Percentiles rank a stretch among this genome's conserved stretches.
phyloP scores from a whole-genome alignment of 2,888 invertebrate species.

The Andricus quercusramuli region DNA sequence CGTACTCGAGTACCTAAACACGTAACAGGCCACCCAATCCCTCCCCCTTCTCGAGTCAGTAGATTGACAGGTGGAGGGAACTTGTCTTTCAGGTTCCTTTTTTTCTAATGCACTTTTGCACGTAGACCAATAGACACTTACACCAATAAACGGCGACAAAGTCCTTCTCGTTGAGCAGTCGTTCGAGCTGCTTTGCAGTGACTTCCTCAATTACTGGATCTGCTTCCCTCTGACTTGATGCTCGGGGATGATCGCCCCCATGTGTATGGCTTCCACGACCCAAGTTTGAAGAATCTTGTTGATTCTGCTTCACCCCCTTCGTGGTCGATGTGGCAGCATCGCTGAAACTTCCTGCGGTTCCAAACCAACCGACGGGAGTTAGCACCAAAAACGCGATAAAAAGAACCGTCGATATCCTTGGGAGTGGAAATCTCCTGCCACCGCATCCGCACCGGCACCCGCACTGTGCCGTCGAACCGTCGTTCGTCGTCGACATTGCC shows the following conservation, averaged over 20 bases:
- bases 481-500: constrained; percentile 79
- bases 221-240: constrained; percentile 70
- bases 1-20: constrained; percentile 18
- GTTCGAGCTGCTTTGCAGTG: constrained; percentile 94
- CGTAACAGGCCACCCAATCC: constrained; percentile 38
- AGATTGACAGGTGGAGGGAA: constrained; percentile 13
- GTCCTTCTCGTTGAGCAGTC: constrained; percentile 93
- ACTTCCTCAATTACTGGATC: constrained; percentile 95
- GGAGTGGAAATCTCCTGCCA: constrained; percentile 61
- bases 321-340: constrained; percentile 55
- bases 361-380: constrained; percentile 54
- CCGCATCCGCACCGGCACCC: constrained; percentile 72
- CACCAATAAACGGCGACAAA: constrained; percentile 98
- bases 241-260: constrained; percentile 47
- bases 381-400: constrained; percentile 65
- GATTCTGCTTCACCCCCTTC: constrained; percentile 49
- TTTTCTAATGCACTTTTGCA: constrained; percentile 11
- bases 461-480: constrained; percentile 76
- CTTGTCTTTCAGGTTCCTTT: neutral
- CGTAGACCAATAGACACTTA: constrained; percentile 82
- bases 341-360: constrained; percentile 56
- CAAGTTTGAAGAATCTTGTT: constrained; percentile 61
- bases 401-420: constrained; percentile 56
- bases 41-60: neutral
- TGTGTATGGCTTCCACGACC: constrained; percentile 20